These are phyloP conservation scores for Meghimatium bilineatum DNA, from an alignment of 2,888 invertebrate species.

Conservation along the genomic window DNA sequence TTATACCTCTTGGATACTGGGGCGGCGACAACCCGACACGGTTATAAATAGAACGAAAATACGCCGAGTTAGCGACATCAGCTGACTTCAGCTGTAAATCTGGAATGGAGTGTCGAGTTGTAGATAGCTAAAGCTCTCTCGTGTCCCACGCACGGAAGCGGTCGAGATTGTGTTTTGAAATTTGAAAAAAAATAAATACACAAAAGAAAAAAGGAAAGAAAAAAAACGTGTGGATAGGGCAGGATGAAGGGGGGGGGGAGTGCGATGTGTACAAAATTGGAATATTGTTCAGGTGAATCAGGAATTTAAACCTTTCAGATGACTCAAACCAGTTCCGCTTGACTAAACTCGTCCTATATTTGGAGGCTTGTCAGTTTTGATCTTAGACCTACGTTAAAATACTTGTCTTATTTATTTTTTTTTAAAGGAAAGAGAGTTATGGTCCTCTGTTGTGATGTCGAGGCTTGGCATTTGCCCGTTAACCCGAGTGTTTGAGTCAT, in stretches of 20 bases:
- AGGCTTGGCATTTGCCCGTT: too few species aligned
- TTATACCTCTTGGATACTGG: neutral
- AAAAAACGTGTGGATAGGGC: too few species aligned
- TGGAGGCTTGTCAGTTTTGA: too few species aligned
- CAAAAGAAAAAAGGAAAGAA: too few species aligned
- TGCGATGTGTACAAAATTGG: neutral
- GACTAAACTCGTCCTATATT: too few species aligned
- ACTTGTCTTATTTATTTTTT: too few species aligned
- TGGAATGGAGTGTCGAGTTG: neutral
- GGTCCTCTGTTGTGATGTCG: too few species aligned
- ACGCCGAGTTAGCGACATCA: neutral
- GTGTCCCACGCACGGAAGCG: neutral
- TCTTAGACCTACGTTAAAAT: too few species aligned
- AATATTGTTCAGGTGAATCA: neutral
- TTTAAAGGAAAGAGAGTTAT: too few species aligned
- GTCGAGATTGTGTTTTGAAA: neutral
- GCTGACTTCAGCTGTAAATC: slow-evolving; percentile 2
- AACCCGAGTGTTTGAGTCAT: too few species aligned
- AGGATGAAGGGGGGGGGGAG: too few species aligned
- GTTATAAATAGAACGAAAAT: neutral
- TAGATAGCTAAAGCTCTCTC: neutral
- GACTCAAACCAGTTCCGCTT: neutral
- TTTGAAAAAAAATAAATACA: neutral
- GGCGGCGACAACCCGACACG: neutral
- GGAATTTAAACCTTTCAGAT: neutral